phyloP scores from a whole-genome alignment of 2,113 vertebrate species.

The human (Homo sapiens) region DNA sequence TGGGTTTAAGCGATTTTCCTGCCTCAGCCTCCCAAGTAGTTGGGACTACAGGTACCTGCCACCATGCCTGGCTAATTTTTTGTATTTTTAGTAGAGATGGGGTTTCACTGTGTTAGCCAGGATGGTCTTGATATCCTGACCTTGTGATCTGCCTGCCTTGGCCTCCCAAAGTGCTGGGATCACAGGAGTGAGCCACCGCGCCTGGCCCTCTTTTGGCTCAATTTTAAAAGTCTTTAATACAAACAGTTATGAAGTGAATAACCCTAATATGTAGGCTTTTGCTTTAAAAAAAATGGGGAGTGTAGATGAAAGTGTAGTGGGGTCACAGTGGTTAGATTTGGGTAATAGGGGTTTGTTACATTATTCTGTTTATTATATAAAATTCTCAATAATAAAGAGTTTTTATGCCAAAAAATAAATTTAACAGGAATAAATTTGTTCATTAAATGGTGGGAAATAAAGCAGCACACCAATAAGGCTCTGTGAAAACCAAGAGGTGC shows the following conservation, averaged over 20 bases:
- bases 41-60: too few species aligned
- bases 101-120: too few species aligned
- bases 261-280: background rate
- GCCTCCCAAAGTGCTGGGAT: too few species aligned
- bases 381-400: background rate
- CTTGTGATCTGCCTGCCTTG: too few species aligned
- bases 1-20: too few species aligned
- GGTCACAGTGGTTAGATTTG: background rate
- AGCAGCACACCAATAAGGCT: background rate
- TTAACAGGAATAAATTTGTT: background rate
- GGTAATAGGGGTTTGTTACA: background rate
- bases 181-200: too few species aligned
- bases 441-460: background rate
- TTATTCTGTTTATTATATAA: slow-evolving; percentile 1
- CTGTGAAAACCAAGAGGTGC: background rate
- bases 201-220: background rate
- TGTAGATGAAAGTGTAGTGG: background rate
- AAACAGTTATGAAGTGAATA: background rate
- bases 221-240: background rate
- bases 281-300: background rate
- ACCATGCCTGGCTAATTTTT: too few species aligned
- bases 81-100: too few species aligned
- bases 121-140: too few species aligned
- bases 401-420: background rate
- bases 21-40: too few species aligned